phyloP scores from a whole-genome alignment of 2,113 vertebrate genomes.

The Corythornis cristatus region DNA sequence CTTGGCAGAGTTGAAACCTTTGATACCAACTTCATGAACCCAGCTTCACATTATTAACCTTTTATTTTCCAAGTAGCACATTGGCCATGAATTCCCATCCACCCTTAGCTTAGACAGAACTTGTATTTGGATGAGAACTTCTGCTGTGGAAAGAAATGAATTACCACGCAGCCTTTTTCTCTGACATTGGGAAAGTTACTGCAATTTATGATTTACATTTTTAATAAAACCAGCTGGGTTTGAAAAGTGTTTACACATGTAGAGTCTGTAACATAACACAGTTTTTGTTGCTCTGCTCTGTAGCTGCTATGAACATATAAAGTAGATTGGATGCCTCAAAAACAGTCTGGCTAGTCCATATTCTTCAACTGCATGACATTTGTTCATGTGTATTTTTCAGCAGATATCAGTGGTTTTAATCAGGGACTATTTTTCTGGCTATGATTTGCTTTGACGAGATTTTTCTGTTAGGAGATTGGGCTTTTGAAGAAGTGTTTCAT shows the following conservation, averaged over 20 bases:
- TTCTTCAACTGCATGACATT: neutral
- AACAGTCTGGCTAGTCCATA: neutral
- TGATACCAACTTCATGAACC: neutral
- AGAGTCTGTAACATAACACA: neutral
- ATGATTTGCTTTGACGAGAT: constrained; percentile 4
- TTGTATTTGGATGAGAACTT: neutral
- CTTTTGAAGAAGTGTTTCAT: constrained; percentile 59
- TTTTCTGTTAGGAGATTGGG: constrained; percentile 10
- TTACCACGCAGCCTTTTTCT: neutral
- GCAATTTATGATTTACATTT: constrained; percentile 30
- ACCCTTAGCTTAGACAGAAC: neutral
- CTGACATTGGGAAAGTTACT: neutral
- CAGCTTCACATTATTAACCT: neutral
- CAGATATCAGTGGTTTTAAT: constrained; percentile 39
- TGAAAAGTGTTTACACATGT: constrained; percentile 23
- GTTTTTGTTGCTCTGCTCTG: constrained; percentile 21
- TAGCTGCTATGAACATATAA: constrained; percentile 20
- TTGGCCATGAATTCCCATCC: neutral
- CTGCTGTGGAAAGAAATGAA: neutral
- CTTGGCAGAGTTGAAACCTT: neutral
- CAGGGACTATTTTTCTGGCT: constrained; percentile 14
- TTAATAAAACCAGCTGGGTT: constrained; percentile 33
- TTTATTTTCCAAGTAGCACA: neutral
- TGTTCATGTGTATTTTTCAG: neutral
- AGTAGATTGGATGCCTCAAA: constrained; percentile 31